Conservation (phyloP, 2,797 vertebrate genomes). For the Chanos chanos region DNA sequence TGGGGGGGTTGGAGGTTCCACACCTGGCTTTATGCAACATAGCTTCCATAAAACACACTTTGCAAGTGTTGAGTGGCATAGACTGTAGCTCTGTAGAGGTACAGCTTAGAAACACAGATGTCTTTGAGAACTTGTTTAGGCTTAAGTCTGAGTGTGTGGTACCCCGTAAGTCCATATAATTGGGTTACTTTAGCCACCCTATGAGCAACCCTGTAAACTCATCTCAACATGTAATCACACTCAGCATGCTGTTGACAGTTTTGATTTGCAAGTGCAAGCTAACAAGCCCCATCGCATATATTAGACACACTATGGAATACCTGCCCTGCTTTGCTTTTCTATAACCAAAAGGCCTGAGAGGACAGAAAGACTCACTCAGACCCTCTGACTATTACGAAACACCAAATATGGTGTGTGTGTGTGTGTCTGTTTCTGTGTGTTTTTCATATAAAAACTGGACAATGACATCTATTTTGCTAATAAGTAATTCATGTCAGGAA, state of each 20-base stretch:
- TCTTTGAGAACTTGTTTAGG: neutral
- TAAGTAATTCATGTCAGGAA: neutral
- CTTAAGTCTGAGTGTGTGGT: neutral
- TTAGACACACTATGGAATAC: no score
- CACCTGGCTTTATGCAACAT: neutral
- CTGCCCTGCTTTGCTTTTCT: no score
- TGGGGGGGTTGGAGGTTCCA: neutral
- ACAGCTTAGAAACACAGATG: neutral
- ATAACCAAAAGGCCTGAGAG: no score
- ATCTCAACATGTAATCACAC: no score
- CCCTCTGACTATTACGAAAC: no score
- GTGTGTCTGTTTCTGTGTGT: no score
- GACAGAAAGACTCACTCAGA: no score
- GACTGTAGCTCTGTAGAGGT: neutral
- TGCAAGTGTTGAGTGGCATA: neutral
- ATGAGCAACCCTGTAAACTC: no score
- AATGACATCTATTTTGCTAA: neutral
- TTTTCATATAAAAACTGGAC: no score
- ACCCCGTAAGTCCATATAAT: neutral
- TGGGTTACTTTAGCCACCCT: no score
- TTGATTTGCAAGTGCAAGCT: neutral
- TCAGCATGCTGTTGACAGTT: no score
- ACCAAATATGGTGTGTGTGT: no score
- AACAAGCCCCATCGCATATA: neutral
- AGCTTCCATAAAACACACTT: neutral